Base-by-base conservation (phyloP, 2,113 vertebrate genomes). In the Ageneiosus marmoratus region DNA sequence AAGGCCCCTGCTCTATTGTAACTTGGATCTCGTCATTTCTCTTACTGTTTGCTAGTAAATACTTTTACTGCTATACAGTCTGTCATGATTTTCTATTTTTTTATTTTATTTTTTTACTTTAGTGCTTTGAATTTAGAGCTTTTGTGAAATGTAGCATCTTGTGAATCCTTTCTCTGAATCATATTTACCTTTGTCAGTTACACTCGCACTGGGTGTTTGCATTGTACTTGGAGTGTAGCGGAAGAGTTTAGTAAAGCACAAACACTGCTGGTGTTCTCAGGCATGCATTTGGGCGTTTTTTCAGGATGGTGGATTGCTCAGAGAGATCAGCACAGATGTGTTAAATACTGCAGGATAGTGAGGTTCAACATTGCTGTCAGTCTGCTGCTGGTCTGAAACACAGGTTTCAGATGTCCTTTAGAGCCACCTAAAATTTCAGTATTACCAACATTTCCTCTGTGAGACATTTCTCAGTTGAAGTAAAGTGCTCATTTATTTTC, bases 191-290 rank as follows among this genome's bases (percentile, higher is more conserved):
- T 73, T 74, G 41, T n/a, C 51, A 60, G 3, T 73, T 37, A 18
- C 12, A 10, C 80, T 50, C 6, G 18, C 41, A 48, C 27, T 50
- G 44, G 55, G 24, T 82, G 80, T 75, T 82, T 82, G 74, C 80
- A 16, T 27, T 74, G 53, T 75, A 27, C 37, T 73, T 34, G 50
- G 53, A 48, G 37, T 73, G 37, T 48, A 20, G 27, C 22, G 15
- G 9, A 24, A 12, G 16, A 37, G 16, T 67, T 80, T 56, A 72
- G 62, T 34, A 22, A 74, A 62, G 32, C 74, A 77, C 60, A 83
- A 77, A 70, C 62, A 48, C 27, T 53, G 24, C 32, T 69, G 22
- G 37, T 7, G 8, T 9, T 32, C 41, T 34, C 16, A 77, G 48
- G 32, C 60, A 55, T 8, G 20, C 34, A 5, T 44, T 58, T 72